phyloP scores from a whole-genome alignment of 2,888 invertebrate species.

The Odiellus spinosus region DNA sequence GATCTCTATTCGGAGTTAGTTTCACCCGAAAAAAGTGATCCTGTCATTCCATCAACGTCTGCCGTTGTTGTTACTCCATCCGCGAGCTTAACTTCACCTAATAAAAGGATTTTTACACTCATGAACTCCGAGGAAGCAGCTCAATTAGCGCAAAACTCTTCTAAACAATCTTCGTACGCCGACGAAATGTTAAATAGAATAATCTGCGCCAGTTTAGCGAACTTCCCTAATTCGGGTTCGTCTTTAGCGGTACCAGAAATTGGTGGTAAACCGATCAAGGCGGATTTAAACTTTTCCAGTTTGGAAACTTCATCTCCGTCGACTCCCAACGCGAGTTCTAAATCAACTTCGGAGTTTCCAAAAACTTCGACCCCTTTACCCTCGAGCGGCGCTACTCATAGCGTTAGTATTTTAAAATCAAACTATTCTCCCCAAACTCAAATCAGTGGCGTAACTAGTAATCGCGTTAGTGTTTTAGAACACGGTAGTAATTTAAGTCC shows the following conservation, averaged over 20 bases:
- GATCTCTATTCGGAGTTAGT: too few species aligned
- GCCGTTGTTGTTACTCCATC: too few species aligned
- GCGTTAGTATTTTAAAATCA: slow-evolving; percentile 2
- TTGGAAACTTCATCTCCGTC: neutral
- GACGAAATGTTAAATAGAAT: slow-evolving; percentile 16
- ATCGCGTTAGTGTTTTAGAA: neutral
- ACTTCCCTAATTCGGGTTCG: slow-evolving; percentile 16
- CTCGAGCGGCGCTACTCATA: neutral
- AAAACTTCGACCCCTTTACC: too few species aligned
- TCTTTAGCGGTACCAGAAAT: slow-evolving; percentile 7
- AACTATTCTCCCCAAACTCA: neutral
- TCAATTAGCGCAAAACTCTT: neutral
- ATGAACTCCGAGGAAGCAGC: neutral
- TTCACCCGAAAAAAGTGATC: too few species aligned
- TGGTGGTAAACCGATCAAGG: neutral
- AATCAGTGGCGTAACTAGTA: neutral
- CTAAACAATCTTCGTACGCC: neutral
- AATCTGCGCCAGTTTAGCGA: slow-evolving; percentile 17
- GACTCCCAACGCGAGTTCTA: neutral
- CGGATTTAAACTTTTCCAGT: neutral
- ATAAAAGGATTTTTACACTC: neutral
- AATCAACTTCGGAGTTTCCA: neutral
- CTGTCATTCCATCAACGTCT: too few species aligned
- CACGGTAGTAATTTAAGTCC: neutral
- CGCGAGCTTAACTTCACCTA: neutral